These are phyloP conservation scores for Corbicula japonica DNA, from an alignment of 2,888 invertebrate genomes.

Conservation along the genomic window DNA sequence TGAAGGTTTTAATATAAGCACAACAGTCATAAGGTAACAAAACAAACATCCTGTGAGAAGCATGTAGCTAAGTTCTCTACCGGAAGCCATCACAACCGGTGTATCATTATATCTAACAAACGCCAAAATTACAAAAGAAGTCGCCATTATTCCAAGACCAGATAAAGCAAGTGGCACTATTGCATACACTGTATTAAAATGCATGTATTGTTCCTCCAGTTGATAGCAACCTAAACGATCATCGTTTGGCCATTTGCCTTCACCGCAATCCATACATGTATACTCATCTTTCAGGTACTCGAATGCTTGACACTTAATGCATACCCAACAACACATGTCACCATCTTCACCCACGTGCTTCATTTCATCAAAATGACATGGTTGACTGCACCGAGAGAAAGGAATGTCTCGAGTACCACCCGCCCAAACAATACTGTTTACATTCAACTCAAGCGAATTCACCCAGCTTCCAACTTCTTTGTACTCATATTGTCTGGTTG, in stretches of 20 bases:
- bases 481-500: conserved; percentile 82
- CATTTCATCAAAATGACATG: conserved; percentile 86
- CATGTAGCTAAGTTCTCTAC: conserved; percentile 90
- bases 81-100: conserved; percentile 90
- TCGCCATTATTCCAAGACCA: conserved; percentile 89
- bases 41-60: conserved; percentile 89
- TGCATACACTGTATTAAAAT: conserved; percentile 88
- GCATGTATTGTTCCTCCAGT: conserved; percentile 82
- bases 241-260: conserved; percentile 84
- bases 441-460: conserved; percentile 87
- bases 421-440: conserved; percentile 86
- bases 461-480: conserved; percentile 88
- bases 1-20: conserved; percentile 89
- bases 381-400: conserved; percentile 86
- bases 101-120: conserved; percentile 90
- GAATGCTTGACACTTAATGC: conserved; percentile 82
- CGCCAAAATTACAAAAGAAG: conserved; percentile 89
- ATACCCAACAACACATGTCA: conserved; percentile 87
- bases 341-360: conserved; percentile 86
- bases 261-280: conserved; percentile 83
- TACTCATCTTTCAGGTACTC: conserved; percentile 85
- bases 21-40: conserved; percentile 90
- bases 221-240: conserved; percentile 81
- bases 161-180: conserved; percentile 90
- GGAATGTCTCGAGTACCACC: conserved; percentile 85